Conservation (phyloP, 1,140 invertebrate species). For the Medauroidea extradentata region DNA sequence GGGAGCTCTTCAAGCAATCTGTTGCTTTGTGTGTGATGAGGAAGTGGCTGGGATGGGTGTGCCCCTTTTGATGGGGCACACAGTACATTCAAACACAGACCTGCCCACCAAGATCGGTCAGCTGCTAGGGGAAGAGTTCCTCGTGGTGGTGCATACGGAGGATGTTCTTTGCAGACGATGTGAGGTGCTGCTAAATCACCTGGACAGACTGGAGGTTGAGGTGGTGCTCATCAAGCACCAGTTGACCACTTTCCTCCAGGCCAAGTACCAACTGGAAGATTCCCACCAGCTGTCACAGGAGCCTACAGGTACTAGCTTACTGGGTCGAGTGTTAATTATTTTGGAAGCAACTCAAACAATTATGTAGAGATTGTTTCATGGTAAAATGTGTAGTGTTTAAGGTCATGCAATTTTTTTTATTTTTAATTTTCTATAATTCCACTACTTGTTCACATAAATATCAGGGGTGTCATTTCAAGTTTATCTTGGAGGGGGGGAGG, state of each 20-base stretch:
- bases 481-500: too few species aligned
- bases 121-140: slow-evolving; percentile 28
- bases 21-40: slow-evolving; percentile 27
- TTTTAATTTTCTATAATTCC: too few species aligned
- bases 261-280: slow-evolving; percentile 22
- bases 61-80: slow-evolving; percentile 19
- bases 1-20: too few species aligned
- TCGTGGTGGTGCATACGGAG: slow-evolving; percentile 23
- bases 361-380: too few species aligned
- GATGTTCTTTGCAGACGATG: slow-evolving; percentile 27
- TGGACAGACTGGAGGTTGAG: slow-evolving; percentile 29
- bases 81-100: slow-evolving; percentile 22
- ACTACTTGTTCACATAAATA: too few species aligned
- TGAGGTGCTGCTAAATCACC: slow-evolving; percentile 22
- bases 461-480: too few species aligned
- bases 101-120: slow-evolving; percentile 29
- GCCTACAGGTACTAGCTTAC: too few species aligned
- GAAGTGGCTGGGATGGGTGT: slow-evolving; percentile 18
- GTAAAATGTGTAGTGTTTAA: too few species aligned
- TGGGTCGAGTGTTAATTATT: too few species aligned
- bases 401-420: too few species aligned
- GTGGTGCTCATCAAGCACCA: slow-evolving; percentile 21
- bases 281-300: too few species aligned
- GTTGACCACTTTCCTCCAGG: slow-evolving; percentile 21
- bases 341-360: too few species aligned